Evolutionary conservation across 2,113 vertebrate species (phyloP).

Genomic region (Alouatta palliata): DNA sequence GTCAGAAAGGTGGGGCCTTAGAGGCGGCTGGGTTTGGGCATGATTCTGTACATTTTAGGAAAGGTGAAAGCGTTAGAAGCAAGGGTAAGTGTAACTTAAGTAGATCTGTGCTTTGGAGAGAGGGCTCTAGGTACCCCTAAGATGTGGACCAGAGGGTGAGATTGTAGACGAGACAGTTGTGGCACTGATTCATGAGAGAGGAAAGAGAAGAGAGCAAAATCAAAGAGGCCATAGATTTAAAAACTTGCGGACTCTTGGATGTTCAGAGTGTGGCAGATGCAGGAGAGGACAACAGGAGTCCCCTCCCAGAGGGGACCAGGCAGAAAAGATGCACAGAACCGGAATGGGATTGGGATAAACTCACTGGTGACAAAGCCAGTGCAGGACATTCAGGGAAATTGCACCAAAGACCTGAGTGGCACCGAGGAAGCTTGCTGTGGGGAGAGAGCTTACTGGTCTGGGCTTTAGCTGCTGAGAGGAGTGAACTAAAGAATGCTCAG

Average conservation of each 20-base stretch:
- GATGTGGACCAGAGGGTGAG: not conserved
- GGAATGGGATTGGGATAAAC: not conserved
- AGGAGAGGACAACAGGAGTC: not conserved
- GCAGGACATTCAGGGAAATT: not conserved
- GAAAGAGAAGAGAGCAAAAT: not conserved
- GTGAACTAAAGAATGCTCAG: rapidly evolving
- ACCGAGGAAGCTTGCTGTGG: rapidly evolving
- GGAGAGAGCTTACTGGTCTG: not conserved
- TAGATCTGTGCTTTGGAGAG: not conserved
- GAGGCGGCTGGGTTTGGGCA: not conserved
- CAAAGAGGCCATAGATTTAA: not conserved
- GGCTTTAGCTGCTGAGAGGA: not conserved
- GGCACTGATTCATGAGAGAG: too few species aligned
- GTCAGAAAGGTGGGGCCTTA: not conserved
- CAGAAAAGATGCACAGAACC: not conserved
- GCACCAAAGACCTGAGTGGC: not conserved
- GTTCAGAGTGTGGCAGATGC: not conserved
- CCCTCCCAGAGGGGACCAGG: not conserved
- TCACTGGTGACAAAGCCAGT: not conserved
- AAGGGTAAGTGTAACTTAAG: not conserved
- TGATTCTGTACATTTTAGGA: not conserved
- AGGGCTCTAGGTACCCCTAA: not conserved
- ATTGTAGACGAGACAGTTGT: not conserved
- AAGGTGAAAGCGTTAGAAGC: not conserved
- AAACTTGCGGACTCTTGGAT: not conserved